These are phyloP conservation scores for Prunella fulvescens DNA, from an alignment of 2,113 vertebrate species.

Conservation along the genomic window DNA sequence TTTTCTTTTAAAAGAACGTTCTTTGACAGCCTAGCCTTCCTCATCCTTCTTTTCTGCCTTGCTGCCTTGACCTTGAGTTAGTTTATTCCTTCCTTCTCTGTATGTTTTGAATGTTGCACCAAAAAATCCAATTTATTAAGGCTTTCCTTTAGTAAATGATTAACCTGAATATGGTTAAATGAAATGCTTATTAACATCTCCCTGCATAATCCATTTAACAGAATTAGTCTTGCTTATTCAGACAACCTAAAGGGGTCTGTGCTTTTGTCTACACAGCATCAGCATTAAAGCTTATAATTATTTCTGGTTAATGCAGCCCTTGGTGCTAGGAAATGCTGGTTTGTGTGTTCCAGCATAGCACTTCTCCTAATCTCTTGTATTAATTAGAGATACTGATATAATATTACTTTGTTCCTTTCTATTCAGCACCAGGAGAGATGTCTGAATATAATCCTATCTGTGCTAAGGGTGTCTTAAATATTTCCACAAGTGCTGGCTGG, in stretches of 20 bases:
- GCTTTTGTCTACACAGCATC: slow-evolving; percentile 44
- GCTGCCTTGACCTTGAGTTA: slow-evolving; percentile 26
- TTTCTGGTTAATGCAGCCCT: slow-evolving; percentile 34
- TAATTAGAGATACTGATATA: slow-evolving; percentile 59
- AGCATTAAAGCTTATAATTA: slow-evolving; percentile 47
- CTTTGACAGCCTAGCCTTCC: slow-evolving; percentile 8
- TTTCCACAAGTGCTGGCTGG: neutral
- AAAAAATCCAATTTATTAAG: neutral
- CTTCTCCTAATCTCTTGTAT: slow-evolving; percentile 50
- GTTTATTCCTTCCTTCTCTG: neutral
- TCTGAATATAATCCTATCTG: slow-evolving; percentile 27
- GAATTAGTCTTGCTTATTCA: slow-evolving; percentile 46
- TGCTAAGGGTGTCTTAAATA: neutral
- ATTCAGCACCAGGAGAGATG: neutral
- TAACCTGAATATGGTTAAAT: slow-evolving; percentile 11
- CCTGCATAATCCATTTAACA: slow-evolving; percentile 21
- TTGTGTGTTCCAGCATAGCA: neutral
- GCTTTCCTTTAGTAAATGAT: slow-evolving; percentile 15
- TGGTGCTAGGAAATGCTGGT: neutral
- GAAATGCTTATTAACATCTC: neutral
- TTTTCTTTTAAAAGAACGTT: neutral
- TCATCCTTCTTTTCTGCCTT: neutral
- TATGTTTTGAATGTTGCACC: neutral
- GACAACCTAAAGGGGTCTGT: slow-evolving; percentile 4
- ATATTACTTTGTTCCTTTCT: slow-evolving; percentile 34